phyloP scores from a whole-genome alignment of 2,888 invertebrate species.

The Athripsodes cinereus region DNA sequence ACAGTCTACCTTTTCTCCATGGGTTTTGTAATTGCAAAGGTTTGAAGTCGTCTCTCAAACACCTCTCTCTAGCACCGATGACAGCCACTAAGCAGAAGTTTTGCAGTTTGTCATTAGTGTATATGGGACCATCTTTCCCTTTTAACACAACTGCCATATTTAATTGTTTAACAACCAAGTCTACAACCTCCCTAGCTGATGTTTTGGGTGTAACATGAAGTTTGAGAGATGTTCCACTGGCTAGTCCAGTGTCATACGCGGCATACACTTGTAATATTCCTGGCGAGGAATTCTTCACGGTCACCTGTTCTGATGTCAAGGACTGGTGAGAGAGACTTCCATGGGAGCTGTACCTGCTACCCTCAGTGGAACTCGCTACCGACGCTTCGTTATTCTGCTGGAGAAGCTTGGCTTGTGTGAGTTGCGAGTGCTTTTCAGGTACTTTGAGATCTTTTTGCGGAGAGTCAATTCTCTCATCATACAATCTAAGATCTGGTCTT shows the following conservation, averaged over 20 bases:
- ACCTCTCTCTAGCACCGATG: conserved; percentile 90
- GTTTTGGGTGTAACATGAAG: conserved; percentile 90
- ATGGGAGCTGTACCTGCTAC: conserved; percentile 24
- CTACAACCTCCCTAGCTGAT: conserved; percentile 91
- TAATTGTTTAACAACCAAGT: conserved; percentile 90
- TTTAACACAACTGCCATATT: conserved; percentile 89
- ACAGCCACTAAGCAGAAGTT: conserved; percentile 95
- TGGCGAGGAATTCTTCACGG: conserved; percentile 23
- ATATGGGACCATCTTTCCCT: conserved; percentile 80
- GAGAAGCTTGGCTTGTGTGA: conserved; percentile 17
- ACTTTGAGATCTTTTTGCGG: conserved; percentile 24
- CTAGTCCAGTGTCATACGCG: conserved; percentile 92
- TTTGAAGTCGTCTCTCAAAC: conserved; percentile 89
- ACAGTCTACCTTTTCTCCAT: conserved; percentile 90
- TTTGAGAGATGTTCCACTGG: conserved; percentile 87
- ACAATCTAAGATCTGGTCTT: conserved; percentile 13
- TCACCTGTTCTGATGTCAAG: conserved; percentile 21
- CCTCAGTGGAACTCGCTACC: conserved; percentile 25
- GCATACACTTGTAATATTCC: conserved; percentile 75
- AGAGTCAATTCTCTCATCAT: conserved; percentile 20
- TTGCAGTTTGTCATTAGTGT: conserved; percentile 72
- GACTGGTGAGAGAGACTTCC: conserved; percentile 24
- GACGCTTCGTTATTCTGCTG: conserved; percentile 28
- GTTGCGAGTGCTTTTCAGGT: conserved; percentile 18
- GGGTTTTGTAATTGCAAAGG: conserved; percentile 91